Conservation (phyloP, 2,888 invertebrate genomes). For the Sphaerophoria rueppellii region DNA sequence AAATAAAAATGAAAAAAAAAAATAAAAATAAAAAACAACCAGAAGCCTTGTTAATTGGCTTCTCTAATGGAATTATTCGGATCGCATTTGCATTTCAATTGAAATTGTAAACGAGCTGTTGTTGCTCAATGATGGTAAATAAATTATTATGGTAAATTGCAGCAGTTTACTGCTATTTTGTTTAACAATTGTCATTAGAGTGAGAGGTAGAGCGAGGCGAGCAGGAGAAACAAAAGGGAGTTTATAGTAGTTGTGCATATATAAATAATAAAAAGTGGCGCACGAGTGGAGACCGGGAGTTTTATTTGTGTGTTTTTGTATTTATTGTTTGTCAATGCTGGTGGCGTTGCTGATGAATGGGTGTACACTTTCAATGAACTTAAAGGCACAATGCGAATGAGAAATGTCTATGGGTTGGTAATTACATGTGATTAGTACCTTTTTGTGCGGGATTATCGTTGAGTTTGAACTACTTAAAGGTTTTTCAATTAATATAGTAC, state of each 20-base stretch:
- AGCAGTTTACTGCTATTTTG: slow-evolving; percentile 66
- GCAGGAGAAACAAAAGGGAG: neutral
- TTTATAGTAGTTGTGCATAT: slow-evolving; percentile 29
- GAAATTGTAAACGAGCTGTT: slow-evolving; percentile 72
- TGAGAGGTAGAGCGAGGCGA: slow-evolving; percentile 1
- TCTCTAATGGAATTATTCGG: slow-evolving; percentile 72
- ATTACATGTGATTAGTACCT: slow-evolving; percentile 2
- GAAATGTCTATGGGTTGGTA: neutral
- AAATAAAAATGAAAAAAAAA: neutral
- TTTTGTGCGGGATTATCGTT: neutral
- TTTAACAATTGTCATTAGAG: slow-evolving; percentile 48
- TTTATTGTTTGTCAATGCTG: slow-evolving; percentile 5
- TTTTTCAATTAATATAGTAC: neutral
- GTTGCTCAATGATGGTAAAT: slow-evolving; percentile 69
- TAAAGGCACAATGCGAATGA: neutral
- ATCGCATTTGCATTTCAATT: slow-evolving; percentile 74
- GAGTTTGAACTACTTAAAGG: neutral
- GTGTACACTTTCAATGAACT: slow-evolving; percentile 10
- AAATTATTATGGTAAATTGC: slow-evolving; percentile 70
- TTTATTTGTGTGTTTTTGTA: neutral
- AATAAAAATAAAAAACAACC: slow-evolving; percentile 27
- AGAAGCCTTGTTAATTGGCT: slow-evolving; percentile 71
- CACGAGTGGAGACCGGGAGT: neutral
- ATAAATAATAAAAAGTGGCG: neutral
- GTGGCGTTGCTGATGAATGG: slow-evolving; percentile 44